These are phyloP conservation scores for Heliconius aoede DNA, from an alignment of 2,888 invertebrate species.

Conservation along the genomic window DNA sequence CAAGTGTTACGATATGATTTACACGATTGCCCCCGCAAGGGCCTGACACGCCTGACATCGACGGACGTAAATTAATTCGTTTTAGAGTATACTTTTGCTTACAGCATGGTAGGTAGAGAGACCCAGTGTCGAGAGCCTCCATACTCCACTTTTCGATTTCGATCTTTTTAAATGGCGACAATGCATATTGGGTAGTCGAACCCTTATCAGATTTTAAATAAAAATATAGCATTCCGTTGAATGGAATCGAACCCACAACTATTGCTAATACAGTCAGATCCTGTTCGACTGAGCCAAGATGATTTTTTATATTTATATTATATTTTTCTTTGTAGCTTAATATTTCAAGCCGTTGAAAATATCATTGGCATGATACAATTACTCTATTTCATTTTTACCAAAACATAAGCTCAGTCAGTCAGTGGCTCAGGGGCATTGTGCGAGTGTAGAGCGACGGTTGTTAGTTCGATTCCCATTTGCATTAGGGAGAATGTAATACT, in stretches of 20 bases:
- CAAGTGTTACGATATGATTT: conserved; percentile 67
- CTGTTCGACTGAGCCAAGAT: no score
- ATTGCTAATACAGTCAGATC: no score
- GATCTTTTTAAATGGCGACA: background rate
- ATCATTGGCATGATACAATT: no score
- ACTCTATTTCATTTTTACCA: no score
- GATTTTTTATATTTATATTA: no score
- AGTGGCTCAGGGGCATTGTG: background rate
- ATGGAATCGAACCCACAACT: no score
- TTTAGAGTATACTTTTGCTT: conserved; percentile 16
- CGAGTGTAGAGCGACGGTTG: background rate
- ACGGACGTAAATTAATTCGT: conserved; percentile 47
- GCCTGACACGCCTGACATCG: conserved; percentile 54
- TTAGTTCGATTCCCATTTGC: background rate
- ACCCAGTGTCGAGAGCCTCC: background rate
- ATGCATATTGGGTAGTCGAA: background rate
- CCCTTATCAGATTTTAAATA: background rate
- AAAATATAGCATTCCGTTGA: background rate
- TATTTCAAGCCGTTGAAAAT: no score
- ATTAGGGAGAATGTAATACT: background rate
- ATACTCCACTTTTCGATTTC: no score
- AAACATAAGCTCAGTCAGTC: background rate
- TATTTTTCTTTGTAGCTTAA: no score
- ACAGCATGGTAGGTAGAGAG: background rate
- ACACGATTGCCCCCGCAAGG: conserved; percentile 46